These are phyloP conservation scores for Rhea pennata DNA, from an alignment of 2,113 vertebrate species.

Conservation along the genomic window DNA sequence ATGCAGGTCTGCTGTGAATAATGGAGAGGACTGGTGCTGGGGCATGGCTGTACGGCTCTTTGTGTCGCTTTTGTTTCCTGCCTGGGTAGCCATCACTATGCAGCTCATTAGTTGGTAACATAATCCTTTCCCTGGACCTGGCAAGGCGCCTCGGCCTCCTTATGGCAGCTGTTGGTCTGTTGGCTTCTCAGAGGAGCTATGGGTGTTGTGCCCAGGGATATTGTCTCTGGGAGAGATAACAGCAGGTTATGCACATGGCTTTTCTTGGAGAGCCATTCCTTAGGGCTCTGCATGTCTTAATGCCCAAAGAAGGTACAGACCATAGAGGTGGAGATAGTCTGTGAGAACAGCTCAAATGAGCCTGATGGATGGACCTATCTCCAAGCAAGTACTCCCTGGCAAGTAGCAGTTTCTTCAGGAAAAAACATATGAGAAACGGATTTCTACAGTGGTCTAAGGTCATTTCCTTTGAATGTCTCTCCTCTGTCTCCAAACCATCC, in stretches of 20 bases:
- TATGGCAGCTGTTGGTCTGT: neutral
- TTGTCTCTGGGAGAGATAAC: neutral
- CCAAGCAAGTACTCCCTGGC: no score
- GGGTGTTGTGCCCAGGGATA: neutral
- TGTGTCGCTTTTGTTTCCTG: neutral
- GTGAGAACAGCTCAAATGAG: neutral
- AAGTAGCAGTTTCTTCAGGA: neutral
- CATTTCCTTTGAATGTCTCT: neutral
- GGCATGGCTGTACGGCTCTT: neutral
- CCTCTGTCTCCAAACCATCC: no score
- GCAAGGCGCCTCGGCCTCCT: neutral
- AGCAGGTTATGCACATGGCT: neutral
- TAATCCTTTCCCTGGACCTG: neutral
- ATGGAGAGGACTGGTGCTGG: neutral
- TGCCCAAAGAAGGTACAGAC: neutral
- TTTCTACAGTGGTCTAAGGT: neutral
- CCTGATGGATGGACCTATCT: accelerated
- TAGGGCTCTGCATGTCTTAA: accelerated
- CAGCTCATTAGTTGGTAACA: slow-evolving; percentile 10
- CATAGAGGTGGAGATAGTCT: neutral
- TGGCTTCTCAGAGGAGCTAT: neutral
- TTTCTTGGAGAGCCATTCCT: neutral
- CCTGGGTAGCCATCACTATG: neutral
- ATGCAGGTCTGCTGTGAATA: slow-evolving; percentile 1
- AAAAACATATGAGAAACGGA: neutral